Percentiles rank a stretch among this genome's conserved stretches.
Evolutionary conservation across 2,888 invertebrate species (phyloP).

Genomic region (Drosophila bunnanda): DNA sequence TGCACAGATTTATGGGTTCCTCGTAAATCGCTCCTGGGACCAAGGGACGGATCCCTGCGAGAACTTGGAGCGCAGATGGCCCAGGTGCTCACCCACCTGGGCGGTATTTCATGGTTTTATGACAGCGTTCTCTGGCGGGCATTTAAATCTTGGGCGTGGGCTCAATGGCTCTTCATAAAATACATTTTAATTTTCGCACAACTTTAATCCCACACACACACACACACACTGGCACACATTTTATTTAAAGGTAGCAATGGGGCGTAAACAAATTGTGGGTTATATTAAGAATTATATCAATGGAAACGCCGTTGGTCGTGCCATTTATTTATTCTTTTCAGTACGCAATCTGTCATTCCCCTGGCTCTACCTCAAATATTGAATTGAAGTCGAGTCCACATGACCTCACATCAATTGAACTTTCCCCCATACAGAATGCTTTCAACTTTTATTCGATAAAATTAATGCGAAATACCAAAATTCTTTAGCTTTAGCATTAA

Average conservation of each 20-base stretch:
- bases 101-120: slow-evolving; percentile 44
- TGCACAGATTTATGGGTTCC: slow-evolving; percentile 60
- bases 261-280: slow-evolving; percentile 17
- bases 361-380: slow-evolving; percentile 4
- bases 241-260: slow-evolving; percentile 23
- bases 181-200: slow-evolving; percentile 10
- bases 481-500: background rate
- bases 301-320: slow-evolving; percentile 11
- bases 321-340: slow-evolving; percentile 30
- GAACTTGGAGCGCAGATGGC: slow-evolving; percentile 21
- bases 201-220: slow-evolving; percentile 18
- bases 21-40: slow-evolving; percentile 39
- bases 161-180: slow-evolving; percentile 4
- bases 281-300: slow-evolving; percentile 21
- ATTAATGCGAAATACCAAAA: slow-evolving; percentile 11
- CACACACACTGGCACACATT: background rate
- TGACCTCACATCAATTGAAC: slow-evolving; percentile 28
- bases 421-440: slow-evolving; percentile 15
- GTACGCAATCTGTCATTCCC: slow-evolving; percentile 13
- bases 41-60: background rate
- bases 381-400: slow-evolving; percentile 20
- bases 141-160: slow-evolving; percentile 32
- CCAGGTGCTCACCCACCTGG: slow-evolving; percentile 26
- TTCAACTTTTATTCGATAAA: slow-evolving; percentile 15
- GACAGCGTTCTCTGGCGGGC: slow-evolving; percentile 31